Conservation (phyloP, 2,888 invertebrate species). For the Tipula confusa region DNA sequence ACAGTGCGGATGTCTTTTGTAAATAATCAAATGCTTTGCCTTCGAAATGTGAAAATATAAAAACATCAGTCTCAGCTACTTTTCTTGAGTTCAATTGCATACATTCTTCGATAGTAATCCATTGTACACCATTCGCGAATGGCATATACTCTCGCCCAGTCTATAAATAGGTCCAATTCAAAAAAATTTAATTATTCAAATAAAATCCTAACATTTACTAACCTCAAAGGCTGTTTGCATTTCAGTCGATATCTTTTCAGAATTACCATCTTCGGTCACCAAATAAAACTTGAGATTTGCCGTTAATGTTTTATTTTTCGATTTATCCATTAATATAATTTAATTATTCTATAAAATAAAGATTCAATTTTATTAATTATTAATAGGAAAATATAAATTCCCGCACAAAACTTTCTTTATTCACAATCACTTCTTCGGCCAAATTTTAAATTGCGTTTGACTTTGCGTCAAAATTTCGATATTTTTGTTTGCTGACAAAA, state of each 20-base stretch:
- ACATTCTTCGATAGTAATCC: slow-evolving; percentile 62
- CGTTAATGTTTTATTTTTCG: not conserved
- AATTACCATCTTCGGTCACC: not conserved
- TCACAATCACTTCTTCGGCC: not conserved
- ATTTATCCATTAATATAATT: not conserved
- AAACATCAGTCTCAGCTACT: slow-evolving; percentile 63
- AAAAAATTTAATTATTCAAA: too few relatives aligned
- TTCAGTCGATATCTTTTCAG: not conserved
- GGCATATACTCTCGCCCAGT: not conserved
- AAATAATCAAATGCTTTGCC: slow-evolving; percentile 67
- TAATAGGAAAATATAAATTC: not conserved
- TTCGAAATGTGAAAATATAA: slow-evolving; percentile 72
- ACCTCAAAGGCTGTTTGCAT: slow-evolving; percentile 27
- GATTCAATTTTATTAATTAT: not conserved
- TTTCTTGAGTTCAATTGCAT: slow-evolving; percentile 54
- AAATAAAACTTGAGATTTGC: slow-evolving; percentile 4
- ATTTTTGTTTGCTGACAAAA: not conserved
- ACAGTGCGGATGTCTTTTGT: slow-evolving; percentile 63
- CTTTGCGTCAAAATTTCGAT: not conserved
- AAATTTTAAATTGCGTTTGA: not conserved
- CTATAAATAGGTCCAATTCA: not conserved
- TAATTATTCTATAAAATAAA: not conserved
- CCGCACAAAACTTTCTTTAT: not conserved
- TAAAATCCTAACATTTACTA: not conserved
- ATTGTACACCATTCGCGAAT: slow-evolving; percentile 42